Evolutionary conservation across 1,140 invertebrate species (phyloP).

Genomic region (Telenomus remus): DNA sequence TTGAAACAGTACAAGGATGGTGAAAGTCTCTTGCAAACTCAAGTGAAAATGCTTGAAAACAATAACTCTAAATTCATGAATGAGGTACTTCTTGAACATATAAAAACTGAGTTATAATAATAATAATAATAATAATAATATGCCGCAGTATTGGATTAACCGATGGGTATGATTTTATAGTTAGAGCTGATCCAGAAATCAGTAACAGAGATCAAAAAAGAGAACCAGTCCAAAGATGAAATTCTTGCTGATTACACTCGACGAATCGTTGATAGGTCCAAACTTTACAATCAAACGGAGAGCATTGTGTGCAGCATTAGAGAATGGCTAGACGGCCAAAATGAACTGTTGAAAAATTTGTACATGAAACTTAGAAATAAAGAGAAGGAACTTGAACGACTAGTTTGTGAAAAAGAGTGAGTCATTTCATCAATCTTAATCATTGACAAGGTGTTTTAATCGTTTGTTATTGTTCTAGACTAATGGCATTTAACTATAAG

Average conservation of each 20-base stretch:
- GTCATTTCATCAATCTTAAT: neutral
- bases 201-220: slow-evolving; percentile 6
- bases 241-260: slow-evolving; percentile 62
- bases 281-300: slow-evolving; percentile 66
- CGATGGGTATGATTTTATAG: too few species aligned
- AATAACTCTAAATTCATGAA: slow-evolving; percentile 62
- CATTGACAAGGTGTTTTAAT: neutral
- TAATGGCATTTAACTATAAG: slow-evolving; percentile 33
- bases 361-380: slow-evolving; percentile 59
- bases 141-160: too few species aligned
- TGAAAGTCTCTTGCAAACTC: slow-evolving; percentile 57
- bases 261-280: slow-evolving; percentile 54
- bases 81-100: slow-evolving; percentile 54
- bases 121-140: too few species aligned
- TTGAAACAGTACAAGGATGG: slow-evolving; percentile 62
- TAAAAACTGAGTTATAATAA: too few species aligned
- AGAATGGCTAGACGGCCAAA: slow-evolving; percentile 65
- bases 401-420: slow-evolving; percentile 66
- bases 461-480: slow-evolving; percentile 11
- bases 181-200: neutral
- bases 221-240: neutral
- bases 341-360: slow-evolving; percentile 43
- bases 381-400: slow-evolving; percentile 58
- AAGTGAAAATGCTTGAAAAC: slow-evolving; percentile 62
- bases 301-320: slow-evolving; percentile 63